Percentiles rank a stretch among this genome's conserved stretches.
These are phyloP conservation scores for Leptodactylus fuscus DNA, from an alignment of 2,113 vertebrate species.

Conservation along the genomic window DNA sequence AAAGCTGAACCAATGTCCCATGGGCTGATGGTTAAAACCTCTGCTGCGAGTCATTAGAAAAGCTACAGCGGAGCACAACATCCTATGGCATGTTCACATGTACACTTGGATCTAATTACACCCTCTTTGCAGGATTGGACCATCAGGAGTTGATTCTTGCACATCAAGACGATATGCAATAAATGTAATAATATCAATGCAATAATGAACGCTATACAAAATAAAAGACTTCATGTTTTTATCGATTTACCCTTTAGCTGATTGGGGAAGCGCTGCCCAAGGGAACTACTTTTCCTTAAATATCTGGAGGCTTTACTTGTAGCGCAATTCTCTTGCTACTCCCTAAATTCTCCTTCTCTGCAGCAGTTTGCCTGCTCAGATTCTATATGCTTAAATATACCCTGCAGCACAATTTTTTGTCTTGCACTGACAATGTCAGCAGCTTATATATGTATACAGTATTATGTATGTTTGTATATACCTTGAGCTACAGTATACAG, in stretches of 20 bases:
- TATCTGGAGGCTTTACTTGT: not conserved
- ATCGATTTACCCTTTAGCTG: not conserved
- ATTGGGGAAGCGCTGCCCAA: not conserved
- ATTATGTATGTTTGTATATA: not conserved
- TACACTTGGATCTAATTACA: not conserved
- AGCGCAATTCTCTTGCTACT: not conserved
- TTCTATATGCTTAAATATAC: not conserved
- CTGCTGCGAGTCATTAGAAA: conserved; percentile 11
- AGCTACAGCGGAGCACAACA: not conserved
- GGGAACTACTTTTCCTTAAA: not conserved
- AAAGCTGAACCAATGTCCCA: conserved; percentile 18
- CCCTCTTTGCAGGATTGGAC: not conserved
- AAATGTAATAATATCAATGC: not conserved
- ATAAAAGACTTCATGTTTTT: not conserved
- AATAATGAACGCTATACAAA: not conserved
- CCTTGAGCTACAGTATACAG: not conserved
- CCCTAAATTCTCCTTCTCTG: not conserved
- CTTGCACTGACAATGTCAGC: not conserved
- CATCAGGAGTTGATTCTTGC: not conserved
- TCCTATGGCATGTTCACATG: not conserved
- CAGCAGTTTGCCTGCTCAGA: not conserved
- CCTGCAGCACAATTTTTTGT: not conserved
- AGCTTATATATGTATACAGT: not conserved
- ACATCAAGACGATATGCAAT: not conserved
- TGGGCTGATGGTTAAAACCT: conserved; percentile 21